Conservation (phyloP, 2,797 vertebrate genomes). For the Lagorchestes hirsutus region DNA sequence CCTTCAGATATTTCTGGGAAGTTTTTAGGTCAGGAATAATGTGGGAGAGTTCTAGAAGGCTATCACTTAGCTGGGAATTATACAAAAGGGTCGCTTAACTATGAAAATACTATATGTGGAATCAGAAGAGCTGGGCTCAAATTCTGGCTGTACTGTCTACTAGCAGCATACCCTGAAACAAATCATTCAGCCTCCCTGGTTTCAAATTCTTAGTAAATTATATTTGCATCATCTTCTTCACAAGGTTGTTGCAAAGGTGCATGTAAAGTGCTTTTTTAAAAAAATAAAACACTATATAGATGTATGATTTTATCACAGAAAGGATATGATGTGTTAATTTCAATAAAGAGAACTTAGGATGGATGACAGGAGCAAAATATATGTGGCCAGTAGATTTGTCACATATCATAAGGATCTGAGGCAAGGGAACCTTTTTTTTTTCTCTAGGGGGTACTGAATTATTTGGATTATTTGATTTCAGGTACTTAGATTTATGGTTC, state of each 20-base stretch:
- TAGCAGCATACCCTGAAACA: no score
- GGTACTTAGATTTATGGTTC: conserved; percentile 31
- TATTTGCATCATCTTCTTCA: no score
- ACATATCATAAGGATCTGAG: conserved; percentile 30
- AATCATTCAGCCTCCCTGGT: no score
- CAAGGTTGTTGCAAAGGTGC: no score
- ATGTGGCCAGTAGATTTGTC: conserved; percentile 32
- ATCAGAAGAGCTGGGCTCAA: no score
- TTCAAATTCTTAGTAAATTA: no score
- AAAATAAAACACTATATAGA: no score
- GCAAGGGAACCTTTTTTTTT: conserved; percentile 3
- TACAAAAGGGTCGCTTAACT: conserved; percentile 4
- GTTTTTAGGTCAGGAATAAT: not conserved
- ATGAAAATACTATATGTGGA: no score
- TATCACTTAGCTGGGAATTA: conserved; percentile 49
- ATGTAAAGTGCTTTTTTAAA: no score
- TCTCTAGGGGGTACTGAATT: conserved; percentile 34
- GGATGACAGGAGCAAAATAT: conserved; percentile 36
- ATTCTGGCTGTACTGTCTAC: no score
- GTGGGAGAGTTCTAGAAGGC: conserved; percentile 39
- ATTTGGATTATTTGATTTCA: not conserved
- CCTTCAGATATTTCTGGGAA: no score
- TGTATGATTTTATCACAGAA: conserved; percentile 45
- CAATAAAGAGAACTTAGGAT: conserved; percentile 51
- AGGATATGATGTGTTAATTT: conserved; percentile 39